Base-by-base conservation (phyloP, 2,888 invertebrate genomes). In the Drosophila mimica region DNA sequence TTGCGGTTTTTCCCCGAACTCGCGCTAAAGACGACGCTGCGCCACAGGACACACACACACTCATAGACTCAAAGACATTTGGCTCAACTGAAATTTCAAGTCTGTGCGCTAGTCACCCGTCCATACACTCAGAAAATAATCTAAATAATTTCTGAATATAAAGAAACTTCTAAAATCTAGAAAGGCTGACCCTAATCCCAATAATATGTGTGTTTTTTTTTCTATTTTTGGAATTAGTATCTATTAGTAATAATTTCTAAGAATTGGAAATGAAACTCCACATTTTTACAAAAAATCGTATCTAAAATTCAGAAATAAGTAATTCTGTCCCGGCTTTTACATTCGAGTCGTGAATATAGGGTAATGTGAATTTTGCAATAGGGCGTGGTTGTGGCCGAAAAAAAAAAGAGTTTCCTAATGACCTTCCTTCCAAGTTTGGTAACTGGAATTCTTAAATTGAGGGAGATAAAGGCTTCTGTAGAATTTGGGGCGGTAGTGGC, bases 1-100 rank as follows among this genome's bases (percentile, higher is more conserved):
- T 76, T 91, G 90, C 90, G 91, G 90, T 76, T 89, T 88, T 91
- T 91, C 71, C 83, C 83, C 70, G 70, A 71, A 84, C 76, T 85
- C 74, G 74, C 68, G 60, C 57, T 66, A 81, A 70, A 83, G 82
- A 82, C 80, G 72, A 73, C 62, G 69, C 66, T 71, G 48, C 72
- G 64, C 81, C 79, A 71, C 79, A 84, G 75, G 73, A 80, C 73
- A 60, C 56, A 58, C 71, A 71, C 56, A 70, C 28, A 46, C 52
- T 36, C 57, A 56, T 28, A 46, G 52, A 49, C 49, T 68, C 20
- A 54, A 49, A 67, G 58, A 76, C 56, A 66, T 64, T 75, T 64
- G 62, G 69, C 68, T 76, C 65, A 75, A 79, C 68, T 63, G 73
- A 75, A 85, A 71, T 71, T 81, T 59, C 68, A 69, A 67, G 64